Conservation (phyloP, 1,140 invertebrate genomes). For the Drosophila serrata region DNA sequence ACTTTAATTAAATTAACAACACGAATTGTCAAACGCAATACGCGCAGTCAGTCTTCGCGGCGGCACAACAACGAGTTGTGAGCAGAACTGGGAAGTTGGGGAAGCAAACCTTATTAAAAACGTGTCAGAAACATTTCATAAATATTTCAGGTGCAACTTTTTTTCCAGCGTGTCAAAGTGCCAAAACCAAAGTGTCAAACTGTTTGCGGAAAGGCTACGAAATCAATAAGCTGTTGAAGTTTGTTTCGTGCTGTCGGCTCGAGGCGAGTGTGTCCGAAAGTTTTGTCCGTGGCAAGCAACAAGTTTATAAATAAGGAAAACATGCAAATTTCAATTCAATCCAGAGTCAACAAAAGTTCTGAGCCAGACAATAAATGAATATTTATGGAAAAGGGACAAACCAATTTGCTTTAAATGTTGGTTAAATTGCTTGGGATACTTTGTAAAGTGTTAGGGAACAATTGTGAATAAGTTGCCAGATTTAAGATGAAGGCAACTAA, state of each 20-base stretch:
- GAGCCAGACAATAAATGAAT: constrained; percentile 46
- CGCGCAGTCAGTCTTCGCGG: constrained; percentile 34
- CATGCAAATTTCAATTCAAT: constrained; percentile 42
- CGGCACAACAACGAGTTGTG: constrained; percentile 35
- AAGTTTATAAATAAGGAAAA: constrained; percentile 58
- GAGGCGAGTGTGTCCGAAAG: constrained; percentile 8
- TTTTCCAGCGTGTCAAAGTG: constrained; percentile 70
- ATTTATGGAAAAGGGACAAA: constrained; percentile 43
- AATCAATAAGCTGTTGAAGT: constrained; percentile 69
- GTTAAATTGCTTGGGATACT: neutral
- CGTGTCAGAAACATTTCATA: constrained; percentile 82
- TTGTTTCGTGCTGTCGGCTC: constrained; percentile 20
- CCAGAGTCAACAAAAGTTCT: constrained; percentile 48
- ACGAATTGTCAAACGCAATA: constrained; percentile 74
- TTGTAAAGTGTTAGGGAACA: neutral
- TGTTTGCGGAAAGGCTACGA: constrained; percentile 56
- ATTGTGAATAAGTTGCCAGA: constrained; percentile 5
- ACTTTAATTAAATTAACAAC: constrained; percentile 81
- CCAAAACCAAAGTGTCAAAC: constrained; percentile 63
- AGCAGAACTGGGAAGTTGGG: constrained; percentile 10
- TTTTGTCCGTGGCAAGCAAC: constrained; percentile 42
- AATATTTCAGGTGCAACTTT: constrained; percentile 77
- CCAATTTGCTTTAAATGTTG: constrained; percentile 11
- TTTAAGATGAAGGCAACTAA: neutral
- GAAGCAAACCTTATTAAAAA: constrained; percentile 74